These are phyloP conservation scores for Rhabdomys dilectus DNA, from an alignment of 2,113 vertebrate species.

Conservation along the genomic window DNA sequence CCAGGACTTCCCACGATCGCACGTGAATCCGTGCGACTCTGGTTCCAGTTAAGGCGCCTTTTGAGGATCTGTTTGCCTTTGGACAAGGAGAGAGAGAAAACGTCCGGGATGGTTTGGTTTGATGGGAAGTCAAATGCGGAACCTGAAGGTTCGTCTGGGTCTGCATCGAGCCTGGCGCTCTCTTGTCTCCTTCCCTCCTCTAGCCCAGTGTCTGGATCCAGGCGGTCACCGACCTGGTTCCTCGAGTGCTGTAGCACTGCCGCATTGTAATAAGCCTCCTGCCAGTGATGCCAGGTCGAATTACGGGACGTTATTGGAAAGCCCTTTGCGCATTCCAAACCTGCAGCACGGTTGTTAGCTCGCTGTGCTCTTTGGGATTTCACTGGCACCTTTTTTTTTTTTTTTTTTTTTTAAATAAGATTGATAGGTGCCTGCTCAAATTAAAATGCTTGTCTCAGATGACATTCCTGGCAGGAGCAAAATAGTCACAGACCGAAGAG, in stretches of 20 bases:
- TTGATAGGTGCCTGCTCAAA: constrained; percentile 1
- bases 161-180: too few species aligned
- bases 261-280: background rate
- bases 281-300: constrained; percentile 4
- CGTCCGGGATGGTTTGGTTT: background rate
- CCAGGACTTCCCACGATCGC: background rate
- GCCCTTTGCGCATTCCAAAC: background rate
- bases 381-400: background rate
- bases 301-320: constrained; percentile 59
- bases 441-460: constrained; percentile 46
- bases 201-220: background rate
- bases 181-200: too few species aligned
- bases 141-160: background rate
- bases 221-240: constrained; percentile 21
- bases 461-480: constrained; percentile 5
- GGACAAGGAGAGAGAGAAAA: background rate
- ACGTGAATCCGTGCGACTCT: background rate
- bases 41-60: background rate
- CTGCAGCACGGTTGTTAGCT: background rate
- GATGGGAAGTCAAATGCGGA: background rate
- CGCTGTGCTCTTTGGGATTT: constrained; percentile 6
- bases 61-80: background rate
- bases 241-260: constrained; percentile 27
- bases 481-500: background rate
- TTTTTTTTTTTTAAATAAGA: background rate